Percentiles rank a stretch among this genome's conserved stretches.
Evolutionary conservation across 2,888 invertebrate species (phyloP).

Genomic region (Diaperis boleti): DNA sequence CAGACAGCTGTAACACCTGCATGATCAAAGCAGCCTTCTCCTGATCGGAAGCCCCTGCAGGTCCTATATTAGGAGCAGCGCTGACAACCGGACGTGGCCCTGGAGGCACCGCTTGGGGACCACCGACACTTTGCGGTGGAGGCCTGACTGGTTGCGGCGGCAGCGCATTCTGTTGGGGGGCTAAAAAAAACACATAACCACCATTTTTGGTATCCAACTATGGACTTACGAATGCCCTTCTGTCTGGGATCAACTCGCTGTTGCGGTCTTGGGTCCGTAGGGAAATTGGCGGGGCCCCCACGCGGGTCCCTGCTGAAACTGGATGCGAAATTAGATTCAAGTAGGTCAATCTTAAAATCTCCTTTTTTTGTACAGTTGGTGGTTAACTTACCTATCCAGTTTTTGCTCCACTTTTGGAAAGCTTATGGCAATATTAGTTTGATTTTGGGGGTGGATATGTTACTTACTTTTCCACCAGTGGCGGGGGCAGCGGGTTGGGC

Average conservation of each 20-base stretch:
- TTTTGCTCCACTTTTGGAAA: conserved; percentile 46
- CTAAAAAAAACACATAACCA: conserved; percentile 35
- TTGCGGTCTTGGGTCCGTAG: conserved; percentile 73
- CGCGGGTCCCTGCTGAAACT: conserved; percentile 62
- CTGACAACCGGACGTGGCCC: conserved; percentile 67
- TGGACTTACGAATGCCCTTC: conserved; percentile 65
- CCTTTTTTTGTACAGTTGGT: background rate
- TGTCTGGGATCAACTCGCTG: conserved; percentile 78
- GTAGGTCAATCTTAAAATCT: too few relatives aligned
- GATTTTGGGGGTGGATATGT: too few relatives aligned
- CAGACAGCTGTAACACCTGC: conserved; percentile 97
- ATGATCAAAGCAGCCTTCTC: conserved; percentile 97
- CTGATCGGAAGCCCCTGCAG: conserved; percentile 89
- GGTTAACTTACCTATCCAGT: conserved; percentile 47
- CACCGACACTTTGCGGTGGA: conserved; percentile 37
- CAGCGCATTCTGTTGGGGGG: conserved; percentile 48
- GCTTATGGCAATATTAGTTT: conserved; percentile 15
- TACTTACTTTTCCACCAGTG: conserved; percentile 63
- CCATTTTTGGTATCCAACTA: conserved; percentile 64
- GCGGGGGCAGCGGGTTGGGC: conserved; percentile 56
- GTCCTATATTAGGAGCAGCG: conserved; percentile 71
- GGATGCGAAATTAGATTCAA: too few relatives aligned
- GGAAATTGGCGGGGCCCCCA: conserved; percentile 59
- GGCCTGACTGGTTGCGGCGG: conserved; percentile 52
- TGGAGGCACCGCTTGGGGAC: conserved; percentile 53